Evolutionary conservation across 2,888 invertebrate species (phyloP), one percentile per base, ranked within the genome.

Genomic region (Brachynemurus nebulosus): DNA sequence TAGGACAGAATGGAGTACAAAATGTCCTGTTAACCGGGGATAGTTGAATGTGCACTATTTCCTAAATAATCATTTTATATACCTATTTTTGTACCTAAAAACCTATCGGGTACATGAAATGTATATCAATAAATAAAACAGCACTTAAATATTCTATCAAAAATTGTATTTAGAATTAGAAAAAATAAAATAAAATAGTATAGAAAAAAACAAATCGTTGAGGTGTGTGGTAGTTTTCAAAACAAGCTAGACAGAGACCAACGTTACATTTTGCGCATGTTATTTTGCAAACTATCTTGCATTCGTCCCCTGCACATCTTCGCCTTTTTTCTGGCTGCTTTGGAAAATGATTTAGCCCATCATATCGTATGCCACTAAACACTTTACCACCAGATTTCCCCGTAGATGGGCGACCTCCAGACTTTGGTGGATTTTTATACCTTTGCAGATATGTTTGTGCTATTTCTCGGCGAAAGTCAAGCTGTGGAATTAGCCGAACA

Each of bases 221-320:
- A n/a, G n/a, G n/a, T n/a, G n/a, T n/a, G n/a, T n/a, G n/a, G n/a
- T n/a, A n/a, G n/a, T n/a, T n/a, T n/a, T n/a, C n/a, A n/a, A n/a
- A n/a, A n/a, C n/a, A n/a, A n/a, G n/a, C n/a, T n/a, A n/a, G n/a
- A n/a, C n/a, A n/a, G n/a, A n/a, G n/a, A n/a, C n/a, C n/a, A n/a
- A n/a, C n/a, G n/a, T n/a, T n/a, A n/a, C n/a, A n/a, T n/a, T n/a
- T n/a, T n/a, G n/a, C n/a, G n/a, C n/a, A n/a, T n/a, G n/a, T n/a
- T n/a, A n/a, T n/a, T n/a, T n/a, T n/a, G n/a, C n/a, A n/a, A n/a
- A n/a, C n/a, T n/a, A n/a, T n/a, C n/a, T n/a, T n/a, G n/a, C n/a
- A n/a, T n/a, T n/a, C n/a, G n/a, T n/a, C n/a, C n/a, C 48, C 50
- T 20, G 51, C 52, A 44, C 51, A 53, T 23, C 51, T 33, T 42